Conservation (phyloP, 2,797 vertebrate species). For the Delichon dasypus region DNA sequence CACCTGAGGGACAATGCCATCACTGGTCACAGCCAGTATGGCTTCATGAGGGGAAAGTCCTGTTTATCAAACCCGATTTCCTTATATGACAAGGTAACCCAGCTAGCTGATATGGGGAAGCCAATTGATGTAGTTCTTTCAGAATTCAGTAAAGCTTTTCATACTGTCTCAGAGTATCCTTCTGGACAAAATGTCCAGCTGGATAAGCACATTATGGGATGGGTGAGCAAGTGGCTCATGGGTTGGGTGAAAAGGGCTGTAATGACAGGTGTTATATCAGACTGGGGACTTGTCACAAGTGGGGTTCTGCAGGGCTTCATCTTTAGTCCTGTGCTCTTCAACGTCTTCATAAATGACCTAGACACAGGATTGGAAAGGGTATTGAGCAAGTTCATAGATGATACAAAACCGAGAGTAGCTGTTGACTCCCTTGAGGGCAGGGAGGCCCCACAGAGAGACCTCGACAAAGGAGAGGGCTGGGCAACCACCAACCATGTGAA, state of each 20-base stretch:
- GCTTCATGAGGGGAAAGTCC: neutral
- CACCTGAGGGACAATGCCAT: neutral
- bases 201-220: neutral
- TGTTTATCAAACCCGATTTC: neutral
- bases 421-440: neutral
- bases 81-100: neutral
- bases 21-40: neutral
- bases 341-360: neutral
- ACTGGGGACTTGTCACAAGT: neutral
- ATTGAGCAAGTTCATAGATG: neutral
- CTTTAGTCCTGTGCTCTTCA: neutral
- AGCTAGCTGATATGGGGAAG: neutral
- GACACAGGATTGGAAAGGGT: neutral
- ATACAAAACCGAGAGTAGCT: neutral
- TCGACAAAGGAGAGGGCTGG: neutral
- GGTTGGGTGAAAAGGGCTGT: accelerated
- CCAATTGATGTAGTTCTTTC: neutral
- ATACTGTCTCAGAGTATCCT: neutral
- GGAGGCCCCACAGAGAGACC: neutral
- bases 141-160: neutral
- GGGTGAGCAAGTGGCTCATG: neutral
- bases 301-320: neutral
- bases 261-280: neutral
- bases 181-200: neutral
- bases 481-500: neutral